Conservation (phyloP, 2,113 vertebrate species). For the Ochotona curzoniae region DNA sequence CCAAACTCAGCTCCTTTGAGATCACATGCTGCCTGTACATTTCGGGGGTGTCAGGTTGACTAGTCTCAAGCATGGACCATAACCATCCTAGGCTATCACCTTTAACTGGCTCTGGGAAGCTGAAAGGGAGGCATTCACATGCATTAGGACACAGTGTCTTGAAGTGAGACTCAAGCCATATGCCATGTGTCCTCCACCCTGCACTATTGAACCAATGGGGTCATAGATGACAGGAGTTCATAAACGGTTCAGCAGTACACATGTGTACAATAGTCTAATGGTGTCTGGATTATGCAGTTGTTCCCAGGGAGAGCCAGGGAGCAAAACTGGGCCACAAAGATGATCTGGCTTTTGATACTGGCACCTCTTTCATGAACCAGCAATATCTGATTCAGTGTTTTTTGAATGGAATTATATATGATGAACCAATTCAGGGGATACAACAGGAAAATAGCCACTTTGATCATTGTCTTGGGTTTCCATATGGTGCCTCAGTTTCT, state of each 20-base stretch:
- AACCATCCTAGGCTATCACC: too few relatives aligned
- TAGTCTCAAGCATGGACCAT: not conserved
- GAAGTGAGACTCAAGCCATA: not conserved
- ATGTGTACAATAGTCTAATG: accelerated
- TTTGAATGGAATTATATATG: not conserved
- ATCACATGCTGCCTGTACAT: accelerated
- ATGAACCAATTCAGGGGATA: too few relatives aligned
- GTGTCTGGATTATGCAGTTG: not conserved
- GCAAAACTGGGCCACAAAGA: too few relatives aligned
- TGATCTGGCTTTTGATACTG: not conserved
- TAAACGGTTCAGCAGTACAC: not conserved
- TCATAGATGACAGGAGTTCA: not conserved
- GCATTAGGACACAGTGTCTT: not conserved
- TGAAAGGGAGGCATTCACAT: not conserved
- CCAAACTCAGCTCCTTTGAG: not conserved
- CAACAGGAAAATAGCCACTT: not conserved
- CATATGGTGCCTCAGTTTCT: not conserved
- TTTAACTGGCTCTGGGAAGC: not conserved
- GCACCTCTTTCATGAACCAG: not conserved
- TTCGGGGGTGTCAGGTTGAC: not conserved
- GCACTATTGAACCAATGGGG: not conserved
- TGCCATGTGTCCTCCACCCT: not conserved
- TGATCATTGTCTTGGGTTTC: not conserved
- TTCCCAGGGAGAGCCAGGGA: not conserved
- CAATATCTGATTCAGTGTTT: not conserved